A percentile compares a stretch with the other conserved stretches of the same genome.
phyloP scores from a whole-genome alignment of 2,113 vertebrate genomes.

The Oreocharis arfaki region DNA sequence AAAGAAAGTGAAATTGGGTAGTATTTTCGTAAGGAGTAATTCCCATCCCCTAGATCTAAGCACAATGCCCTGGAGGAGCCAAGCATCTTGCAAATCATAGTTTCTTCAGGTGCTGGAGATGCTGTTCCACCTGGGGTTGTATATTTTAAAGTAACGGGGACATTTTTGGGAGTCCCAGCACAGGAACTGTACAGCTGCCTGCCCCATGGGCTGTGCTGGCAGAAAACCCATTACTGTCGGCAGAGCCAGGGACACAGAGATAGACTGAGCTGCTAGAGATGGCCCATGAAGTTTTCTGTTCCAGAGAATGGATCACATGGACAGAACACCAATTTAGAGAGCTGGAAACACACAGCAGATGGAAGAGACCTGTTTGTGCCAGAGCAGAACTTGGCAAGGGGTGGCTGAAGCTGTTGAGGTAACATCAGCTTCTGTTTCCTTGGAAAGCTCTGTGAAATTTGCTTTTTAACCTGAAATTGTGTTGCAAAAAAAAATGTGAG shows the following conservation, averaged over 20 bases:
- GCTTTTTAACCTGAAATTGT: neutral
- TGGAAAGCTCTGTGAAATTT: neutral
- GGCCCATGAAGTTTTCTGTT: neutral
- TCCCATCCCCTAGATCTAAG: neutral
- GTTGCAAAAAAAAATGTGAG: neutral
- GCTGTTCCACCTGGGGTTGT: neutral
- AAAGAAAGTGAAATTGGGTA: neutral
- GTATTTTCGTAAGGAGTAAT: neutral
- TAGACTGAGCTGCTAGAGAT: neutral
- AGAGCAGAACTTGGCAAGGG: conserved; percentile 44
- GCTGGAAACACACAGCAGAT: conserved; percentile 29
- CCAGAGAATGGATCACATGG: neutral
- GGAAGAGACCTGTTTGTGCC: conserved; percentile 3
- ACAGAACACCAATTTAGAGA: neutral
- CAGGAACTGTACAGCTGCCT: neutral
- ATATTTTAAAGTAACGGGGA: neutral
- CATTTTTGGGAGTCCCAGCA: neutral
- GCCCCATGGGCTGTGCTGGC: neutral
- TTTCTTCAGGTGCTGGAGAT: neutral
- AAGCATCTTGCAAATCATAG: neutral
- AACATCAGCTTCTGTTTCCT: neutral
- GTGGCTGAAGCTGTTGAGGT: neutral
- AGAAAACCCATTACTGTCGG: neutral
- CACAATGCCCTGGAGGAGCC: neutral
- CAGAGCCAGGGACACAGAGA: neutral